Evolutionary conservation across 92 coral and sea anemone species (phyloP).

Genomic region (Parazoanthus darwini): DNA sequence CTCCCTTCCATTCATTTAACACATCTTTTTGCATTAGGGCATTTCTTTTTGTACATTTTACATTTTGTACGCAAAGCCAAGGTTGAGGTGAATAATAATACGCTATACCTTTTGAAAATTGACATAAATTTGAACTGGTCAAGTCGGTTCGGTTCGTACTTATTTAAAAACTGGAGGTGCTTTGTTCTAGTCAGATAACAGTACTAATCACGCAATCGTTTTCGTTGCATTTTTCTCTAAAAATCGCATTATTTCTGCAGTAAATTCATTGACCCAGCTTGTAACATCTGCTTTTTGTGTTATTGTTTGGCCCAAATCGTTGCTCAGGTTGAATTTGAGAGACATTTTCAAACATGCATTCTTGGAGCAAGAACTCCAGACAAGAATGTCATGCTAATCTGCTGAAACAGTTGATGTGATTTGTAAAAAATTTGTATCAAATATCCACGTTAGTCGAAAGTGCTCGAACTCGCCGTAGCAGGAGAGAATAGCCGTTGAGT

Average conservation of each 20-base stretch:
- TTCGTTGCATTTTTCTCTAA: too few species aligned
- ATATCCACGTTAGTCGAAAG: background rate
- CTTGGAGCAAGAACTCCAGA: too few species aligned
- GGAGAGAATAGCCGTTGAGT: background rate
- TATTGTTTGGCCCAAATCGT: background rate
- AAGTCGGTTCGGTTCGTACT: too few species aligned
- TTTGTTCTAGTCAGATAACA: too few species aligned
- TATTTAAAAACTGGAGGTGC: background rate
- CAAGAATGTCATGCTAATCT: background rate
- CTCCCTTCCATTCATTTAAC: too few species aligned
- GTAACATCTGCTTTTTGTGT: background rate
- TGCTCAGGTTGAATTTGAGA: background rate
- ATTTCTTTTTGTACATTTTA: too few species aligned
- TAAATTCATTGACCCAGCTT: background rate
- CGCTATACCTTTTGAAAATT: background rate
- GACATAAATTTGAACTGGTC: background rate
- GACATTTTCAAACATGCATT: too few species aligned
- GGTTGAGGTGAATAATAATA: background rate
- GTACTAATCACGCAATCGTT: background rate
- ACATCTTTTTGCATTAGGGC: too few species aligned
- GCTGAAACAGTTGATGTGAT: background rate
- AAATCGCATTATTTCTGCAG: background rate
- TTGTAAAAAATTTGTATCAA: background rate
- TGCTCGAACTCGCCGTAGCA: background rate
- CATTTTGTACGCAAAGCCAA: too few species aligned